Evolutionary conservation across 2,113 vertebrate genomes (phyloP).

Genomic region (Laticauda laticaudata): DNA sequence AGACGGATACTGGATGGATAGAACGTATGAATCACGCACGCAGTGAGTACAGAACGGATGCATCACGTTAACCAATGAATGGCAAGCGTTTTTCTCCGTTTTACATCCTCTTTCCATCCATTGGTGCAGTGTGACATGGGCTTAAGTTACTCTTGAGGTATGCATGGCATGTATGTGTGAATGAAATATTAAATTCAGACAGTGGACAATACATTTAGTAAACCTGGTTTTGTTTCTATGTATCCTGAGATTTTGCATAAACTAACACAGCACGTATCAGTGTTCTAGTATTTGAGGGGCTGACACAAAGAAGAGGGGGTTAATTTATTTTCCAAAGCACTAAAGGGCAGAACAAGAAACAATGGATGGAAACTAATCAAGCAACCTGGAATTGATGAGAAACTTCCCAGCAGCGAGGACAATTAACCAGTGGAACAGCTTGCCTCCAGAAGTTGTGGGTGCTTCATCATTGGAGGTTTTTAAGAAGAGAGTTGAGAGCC

Average conservation of each 20-base stretch:
- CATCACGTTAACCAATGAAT: too few species aligned
- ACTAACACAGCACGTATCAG: not conserved
- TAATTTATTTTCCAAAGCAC: too few species aligned
- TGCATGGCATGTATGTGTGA: not conserved
- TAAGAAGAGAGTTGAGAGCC: not conserved
- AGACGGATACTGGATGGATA: too few species aligned
- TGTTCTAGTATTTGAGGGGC: too few species aligned
- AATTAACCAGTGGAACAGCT: not conserved
- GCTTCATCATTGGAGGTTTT: not conserved
- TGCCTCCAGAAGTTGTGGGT: not conserved
- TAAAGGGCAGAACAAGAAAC: too few species aligned
- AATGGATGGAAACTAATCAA: too few species aligned
- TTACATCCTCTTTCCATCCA: too few species aligned
- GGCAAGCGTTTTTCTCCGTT: too few species aligned
- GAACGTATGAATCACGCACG: too few species aligned
- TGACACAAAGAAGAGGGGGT: too few species aligned
- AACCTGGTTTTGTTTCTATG: not conserved
- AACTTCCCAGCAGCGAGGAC: not conserved
- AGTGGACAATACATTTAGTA: not conserved
- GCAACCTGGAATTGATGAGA: not conserved
- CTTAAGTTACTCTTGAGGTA: not conserved
- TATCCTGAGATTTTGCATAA: not conserved
- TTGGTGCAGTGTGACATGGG: too few species aligned
- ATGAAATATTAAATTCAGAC: not conserved
- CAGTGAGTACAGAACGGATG: too few species aligned